phyloP scores from a whole-genome alignment of 1,140 invertebrate genomes.

The Nixonia krombeini region DNA sequence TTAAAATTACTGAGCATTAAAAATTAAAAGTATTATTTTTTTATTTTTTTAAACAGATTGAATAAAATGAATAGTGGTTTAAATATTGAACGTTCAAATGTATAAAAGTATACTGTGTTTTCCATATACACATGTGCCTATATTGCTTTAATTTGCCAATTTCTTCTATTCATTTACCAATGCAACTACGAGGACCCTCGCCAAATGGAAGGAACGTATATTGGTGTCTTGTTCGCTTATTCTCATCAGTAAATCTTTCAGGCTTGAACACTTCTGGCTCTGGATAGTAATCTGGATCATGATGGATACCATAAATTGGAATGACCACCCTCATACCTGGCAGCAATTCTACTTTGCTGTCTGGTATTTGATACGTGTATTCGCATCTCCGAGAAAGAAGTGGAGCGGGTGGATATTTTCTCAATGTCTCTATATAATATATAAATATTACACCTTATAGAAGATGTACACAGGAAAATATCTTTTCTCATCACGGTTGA shows the following conservation, averaged over 20 bases:
- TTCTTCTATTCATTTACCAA: constrained; percentile 71
- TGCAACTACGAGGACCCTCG: constrained; percentile 82
- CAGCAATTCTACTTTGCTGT: constrained; percentile 58
- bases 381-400: constrained; percentile 70
- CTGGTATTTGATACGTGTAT: constrained; percentile 57
- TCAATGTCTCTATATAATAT: constrained; percentile 66
- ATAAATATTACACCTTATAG: no score
- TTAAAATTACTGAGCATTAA: not conserved
- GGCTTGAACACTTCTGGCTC: constrained; percentile 78
- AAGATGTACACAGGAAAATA: no score
- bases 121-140: no score
- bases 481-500: no score
- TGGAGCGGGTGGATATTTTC: constrained; percentile 72
- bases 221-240: constrained; percentile 64
- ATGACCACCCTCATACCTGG: constrained; percentile 72
- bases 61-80: no score
- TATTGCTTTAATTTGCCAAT: not conserved
- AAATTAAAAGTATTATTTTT: not conserved
- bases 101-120: no score
- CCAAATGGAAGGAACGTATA: constrained; percentile 84
- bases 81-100: no score
- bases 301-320: constrained; percentile 77
- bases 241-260: constrained; percentile 74
- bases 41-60: not conserved
- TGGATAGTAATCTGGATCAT: constrained; percentile 77